Conservation (phyloP, 1,140 invertebrate genomes). For the Meloidogyne hapla region DNA sequence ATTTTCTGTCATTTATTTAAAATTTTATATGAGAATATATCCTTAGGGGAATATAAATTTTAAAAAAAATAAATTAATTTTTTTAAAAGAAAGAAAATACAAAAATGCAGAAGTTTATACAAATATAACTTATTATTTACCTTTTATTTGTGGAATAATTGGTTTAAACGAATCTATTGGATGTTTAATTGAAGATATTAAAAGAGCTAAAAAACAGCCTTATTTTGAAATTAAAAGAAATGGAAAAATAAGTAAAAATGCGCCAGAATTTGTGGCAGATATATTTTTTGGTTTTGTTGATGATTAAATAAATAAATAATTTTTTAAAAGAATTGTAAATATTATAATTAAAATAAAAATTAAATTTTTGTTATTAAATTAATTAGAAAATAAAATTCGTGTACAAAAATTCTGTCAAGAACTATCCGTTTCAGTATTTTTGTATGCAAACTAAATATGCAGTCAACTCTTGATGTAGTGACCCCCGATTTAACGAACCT, state of each 20-base stretch:
- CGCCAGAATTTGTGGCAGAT: neutral
- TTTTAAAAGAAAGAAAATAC: neutral
- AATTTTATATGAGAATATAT: no score
- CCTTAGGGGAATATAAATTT: no score
- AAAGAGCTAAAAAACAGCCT: neutral
- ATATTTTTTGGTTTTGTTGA: neutral
- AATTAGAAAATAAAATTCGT: no score
- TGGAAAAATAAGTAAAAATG: constrained; percentile 1
- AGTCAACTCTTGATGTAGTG: no score
- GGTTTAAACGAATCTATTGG: neutral
- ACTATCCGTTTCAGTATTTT: no score
- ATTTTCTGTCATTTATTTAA: no score
- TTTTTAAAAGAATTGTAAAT: no score
- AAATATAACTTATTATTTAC: constrained; percentile 14
- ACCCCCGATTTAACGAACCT: no score
- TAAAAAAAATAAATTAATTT: neutral
- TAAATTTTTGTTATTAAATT: no score
- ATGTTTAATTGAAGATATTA: neutral
- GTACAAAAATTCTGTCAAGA: no score
- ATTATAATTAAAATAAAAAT: neutral
- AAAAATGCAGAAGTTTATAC: constrained; percentile 6
- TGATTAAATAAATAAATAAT: neutral
- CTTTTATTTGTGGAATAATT: constrained; percentile 13
- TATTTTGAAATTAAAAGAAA: constrained; percentile 4
- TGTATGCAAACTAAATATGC: no score